These are phyloP conservation scores for Hypercompe scribonia DNA, from an alignment of 2,888 invertebrate species.

Conservation along the genomic window DNA sequence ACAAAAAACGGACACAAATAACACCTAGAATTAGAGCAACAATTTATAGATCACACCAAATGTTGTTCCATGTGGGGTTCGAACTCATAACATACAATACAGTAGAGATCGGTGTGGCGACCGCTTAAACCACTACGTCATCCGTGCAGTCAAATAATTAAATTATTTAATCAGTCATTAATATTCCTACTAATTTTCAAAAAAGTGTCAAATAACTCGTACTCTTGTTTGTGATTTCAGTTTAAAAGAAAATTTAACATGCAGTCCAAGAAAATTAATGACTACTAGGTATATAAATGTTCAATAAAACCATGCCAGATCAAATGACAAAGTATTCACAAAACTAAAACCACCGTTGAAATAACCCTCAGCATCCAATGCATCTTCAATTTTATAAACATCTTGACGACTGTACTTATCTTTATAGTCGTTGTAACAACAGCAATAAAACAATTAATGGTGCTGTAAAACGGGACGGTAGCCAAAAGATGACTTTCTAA, in stretches of 20 bases:
- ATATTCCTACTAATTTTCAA: too few relatives aligned
- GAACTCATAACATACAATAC: too few relatives aligned
- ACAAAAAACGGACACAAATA: too few relatives aligned
- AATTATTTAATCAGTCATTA: too few relatives aligned
- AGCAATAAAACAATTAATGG: constrained; percentile 80
- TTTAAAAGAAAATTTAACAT: not conserved
- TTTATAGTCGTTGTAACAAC: constrained; percentile 73
- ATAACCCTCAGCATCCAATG: constrained; percentile 50
- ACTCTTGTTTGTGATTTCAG: not conserved
- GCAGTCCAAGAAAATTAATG: too few relatives aligned
- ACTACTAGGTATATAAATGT: not conserved
- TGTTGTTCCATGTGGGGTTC: too few relatives aligned
- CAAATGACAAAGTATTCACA: constrained; percentile 37
- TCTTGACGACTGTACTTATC: constrained; percentile 75
- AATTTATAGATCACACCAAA: too few relatives aligned
- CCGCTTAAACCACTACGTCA: too few relatives aligned
- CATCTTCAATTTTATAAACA: constrained; percentile 68
- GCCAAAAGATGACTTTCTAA: constrained; percentile 62
- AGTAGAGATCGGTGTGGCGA: too few relatives aligned
- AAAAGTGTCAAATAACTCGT: not conserved
- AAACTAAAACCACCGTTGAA: constrained; percentile 36
- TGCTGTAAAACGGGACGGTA: constrained; percentile 75
- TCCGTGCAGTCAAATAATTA: too few relatives aligned
- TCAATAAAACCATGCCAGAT: constrained; percentile 5
- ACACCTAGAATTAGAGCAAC: too few relatives aligned